A percentile compares a stretch with the other conserved stretches of the same genome.
These are phyloP conservation scores for Bradypodion pumilum DNA, from an alignment of 2,797 vertebrate species.

Conservation along the genomic window DNA sequence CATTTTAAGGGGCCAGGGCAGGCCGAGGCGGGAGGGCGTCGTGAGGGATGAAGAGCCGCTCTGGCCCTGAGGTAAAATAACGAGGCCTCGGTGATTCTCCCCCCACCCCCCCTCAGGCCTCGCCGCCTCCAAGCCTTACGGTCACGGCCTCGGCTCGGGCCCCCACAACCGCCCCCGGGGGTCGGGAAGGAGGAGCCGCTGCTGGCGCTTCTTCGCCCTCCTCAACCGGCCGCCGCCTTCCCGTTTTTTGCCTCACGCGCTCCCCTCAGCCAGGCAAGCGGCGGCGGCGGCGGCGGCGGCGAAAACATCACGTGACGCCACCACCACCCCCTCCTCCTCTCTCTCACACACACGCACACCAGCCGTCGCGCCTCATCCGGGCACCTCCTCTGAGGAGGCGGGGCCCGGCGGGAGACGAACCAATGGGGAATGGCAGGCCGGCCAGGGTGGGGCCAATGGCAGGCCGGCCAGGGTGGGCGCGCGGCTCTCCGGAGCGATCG, in stretches of 20 bases:
- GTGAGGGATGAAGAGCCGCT: conserved; percentile 18
- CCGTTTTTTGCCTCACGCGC: conserved; percentile 57
- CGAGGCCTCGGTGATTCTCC: too few relatives aligned
- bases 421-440: too few relatives aligned
- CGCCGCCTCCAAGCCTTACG: too few relatives aligned
- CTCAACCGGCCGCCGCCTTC: conserved; percentile 29
- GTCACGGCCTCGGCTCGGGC: too few relatives aligned
- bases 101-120: conserved; percentile 25
- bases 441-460: too few relatives aligned
- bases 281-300: conserved; percentile 79
- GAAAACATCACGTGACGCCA: conserved; percentile 93
- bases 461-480: too few relatives aligned
- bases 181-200: too few relatives aligned
- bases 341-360: background rate
- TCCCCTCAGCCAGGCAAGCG: conserved; percentile 80
- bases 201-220: conserved; percentile 68
- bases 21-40: conserved; percentile 20
- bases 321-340: too few relatives aligned
- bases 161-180: too few relatives aligned
- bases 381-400: background rate
- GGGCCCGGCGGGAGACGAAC: background rate
- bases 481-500: accelerated
- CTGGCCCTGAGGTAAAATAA: too few relatives aligned
- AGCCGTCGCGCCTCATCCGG: background rate
- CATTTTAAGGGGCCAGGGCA: conserved; percentile 50